Base-by-base conservation (phyloP, 2,888 invertebrate species). In the Cyclophora punctaria region DNA sequence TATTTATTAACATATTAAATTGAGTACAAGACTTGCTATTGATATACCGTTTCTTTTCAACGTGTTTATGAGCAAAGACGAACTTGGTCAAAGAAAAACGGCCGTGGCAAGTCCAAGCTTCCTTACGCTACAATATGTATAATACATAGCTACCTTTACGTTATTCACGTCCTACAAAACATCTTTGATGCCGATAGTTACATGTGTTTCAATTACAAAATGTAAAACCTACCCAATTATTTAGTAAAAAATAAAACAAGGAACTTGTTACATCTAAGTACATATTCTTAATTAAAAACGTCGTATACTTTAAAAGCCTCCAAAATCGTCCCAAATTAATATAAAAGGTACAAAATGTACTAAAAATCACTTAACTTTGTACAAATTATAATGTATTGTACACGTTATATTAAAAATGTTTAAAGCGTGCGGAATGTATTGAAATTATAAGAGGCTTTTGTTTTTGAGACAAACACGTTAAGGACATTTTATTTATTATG, bases 231-330 rank as follows among this genome's bases (percentile, higher is more conserved):
- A 77, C 75, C 75, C 75, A 75, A 74, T 69, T 64, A 59, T 72
- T 73, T 62, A 68, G 4, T 44, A 67, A 66, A 68, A 66, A 71
- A 70, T 37, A 73, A 72, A 76, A 78, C 72, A 77, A 85, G 85
- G 85, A 85, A 86, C 85, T 83, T 71, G 73, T 82, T 80, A 85
- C 61, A 78, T 75, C 86, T 88, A 87, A 88, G 85, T 88, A 87
- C 86, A 79, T 83, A 81, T 76, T 44, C 76, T 85, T 84, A 83
- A 87, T 66, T 80, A 79, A 83, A 77, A 74, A 74, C 72, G 64
- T 86, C 87, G 86, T 87, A 87, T 87, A 87, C 86, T 80, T 83
- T 80, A 84, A 81, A 87, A 87, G 87, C 88, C 88, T 88, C 88
- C 83, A 82, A 88, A 81, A 82, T 73, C 72, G 74, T 78, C 72